Base-by-base conservation (phyloP, 1,140 invertebrate genomes). In the Eumaeus atala region DNA sequence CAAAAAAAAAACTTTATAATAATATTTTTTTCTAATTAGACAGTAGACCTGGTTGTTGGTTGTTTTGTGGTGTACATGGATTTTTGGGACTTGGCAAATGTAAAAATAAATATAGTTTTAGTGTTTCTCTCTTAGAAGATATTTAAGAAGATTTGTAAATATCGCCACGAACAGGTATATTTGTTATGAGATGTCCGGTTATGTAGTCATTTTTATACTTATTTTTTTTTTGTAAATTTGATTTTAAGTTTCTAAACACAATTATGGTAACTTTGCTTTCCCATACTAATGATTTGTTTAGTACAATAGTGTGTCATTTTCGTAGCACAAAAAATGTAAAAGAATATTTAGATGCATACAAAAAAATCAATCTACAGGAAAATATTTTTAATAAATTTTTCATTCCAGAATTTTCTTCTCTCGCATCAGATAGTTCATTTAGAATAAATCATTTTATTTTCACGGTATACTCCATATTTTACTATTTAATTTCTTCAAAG, bases 1-100 rank as follows among this genome's bases (percentile, higher is more conserved):
- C 56, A 66, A 60, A 67, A 58, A 60, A 67, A 58, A 69, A 72
- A 70, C 69, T 74, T 75, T 77, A 61, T 72, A 70, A 64, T 56
- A 54, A 65, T 16, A 62, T 70, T 68, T 57, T 66, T 66, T 53
- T 66, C 62, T 62, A 51, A 68, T 78, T 74, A 66, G 62, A 62
- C 62, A 70, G 62, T 72, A 55, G 64, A 62, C 74, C 67, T 72
- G 62, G 59, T 74, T 66, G 59, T 66, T 66, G 52, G 70, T 64
- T 56, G 72, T 74, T 66, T 59, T 67, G 70, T 79, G 76, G 64
- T 75, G 69, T 56, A 73, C 37, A 51, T 33, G 56, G 59, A 70
- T 58, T 66, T 60, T 59, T 59, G 59, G 56, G 67, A 62, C 64
- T 58, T 63, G 48, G 59, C 59, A 64, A 66, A 53, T 63, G 58